Conservation (phyloP, 2,888 invertebrate genomes). For the Ypsolopha sequella region DNA sequence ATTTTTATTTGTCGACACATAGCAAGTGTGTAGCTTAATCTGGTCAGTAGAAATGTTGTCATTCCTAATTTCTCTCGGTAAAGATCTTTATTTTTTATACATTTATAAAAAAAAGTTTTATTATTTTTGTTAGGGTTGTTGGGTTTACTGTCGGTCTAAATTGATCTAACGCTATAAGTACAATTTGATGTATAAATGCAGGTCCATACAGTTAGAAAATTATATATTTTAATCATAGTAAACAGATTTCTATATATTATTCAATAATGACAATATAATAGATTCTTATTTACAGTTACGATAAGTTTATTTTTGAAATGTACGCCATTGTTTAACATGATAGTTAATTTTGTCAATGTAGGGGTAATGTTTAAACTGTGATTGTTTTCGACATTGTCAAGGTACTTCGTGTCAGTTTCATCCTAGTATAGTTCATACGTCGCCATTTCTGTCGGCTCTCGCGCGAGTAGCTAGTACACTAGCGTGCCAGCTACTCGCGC, state of each 20-base stretch:
- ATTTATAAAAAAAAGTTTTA: slow-evolving; percentile 28
- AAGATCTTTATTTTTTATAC: slow-evolving; percentile 70
- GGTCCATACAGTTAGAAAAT: slow-evolving; percentile 55
- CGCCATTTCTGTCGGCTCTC: no score
- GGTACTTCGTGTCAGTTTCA: slow-evolving; percentile 32
- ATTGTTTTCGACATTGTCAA: slow-evolving; percentile 47
- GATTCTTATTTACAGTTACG: slow-evolving; percentile 62
- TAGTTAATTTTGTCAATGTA: slow-evolving; percentile 17
- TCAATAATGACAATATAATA: slow-evolving; percentile 58
- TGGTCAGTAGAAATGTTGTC: slow-evolving; percentile 36
- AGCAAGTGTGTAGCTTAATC: slow-evolving; percentile 14
- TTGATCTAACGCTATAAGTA: slow-evolving; percentile 56
- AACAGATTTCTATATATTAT: slow-evolving; percentile 57
- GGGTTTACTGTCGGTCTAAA: slow-evolving; percentile 53
- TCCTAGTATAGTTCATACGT: not conserved
- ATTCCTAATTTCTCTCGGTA: slow-evolving; percentile 58
- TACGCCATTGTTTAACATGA: not conserved
- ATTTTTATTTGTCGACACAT: slow-evolving; percentile 6
- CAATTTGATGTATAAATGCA: slow-evolving; percentile 50
- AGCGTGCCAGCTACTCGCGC: no score
- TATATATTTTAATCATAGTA: slow-evolving; percentile 58
- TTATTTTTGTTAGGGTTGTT: slow-evolving; percentile 32
- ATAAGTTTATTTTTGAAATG: slow-evolving; percentile 7
- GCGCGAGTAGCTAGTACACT: no score
- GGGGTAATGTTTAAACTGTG: slow-evolving; percentile 32